Evolutionary conservation across 2,113 vertebrate genomes (phyloP), one percentile per base, ranked within the genome.

Genomic region (Corvus hawaiiensis): DNA sequence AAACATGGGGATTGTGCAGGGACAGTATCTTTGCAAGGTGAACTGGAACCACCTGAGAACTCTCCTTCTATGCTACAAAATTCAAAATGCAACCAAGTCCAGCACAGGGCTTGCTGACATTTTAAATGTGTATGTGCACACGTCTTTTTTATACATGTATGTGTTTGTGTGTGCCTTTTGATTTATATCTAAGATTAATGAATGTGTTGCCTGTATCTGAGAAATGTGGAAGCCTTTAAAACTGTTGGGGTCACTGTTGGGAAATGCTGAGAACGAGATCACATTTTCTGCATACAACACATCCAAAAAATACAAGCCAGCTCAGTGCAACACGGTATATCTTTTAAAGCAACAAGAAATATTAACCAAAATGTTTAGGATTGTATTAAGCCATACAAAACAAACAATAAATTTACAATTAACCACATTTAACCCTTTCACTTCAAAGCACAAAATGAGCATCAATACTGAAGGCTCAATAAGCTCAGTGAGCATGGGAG

Each of bases 351-450:
- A 54, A 37, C 12, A 19, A 6, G 21, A 64, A 24, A 48, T 28
- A 37, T 86, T 87, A 84, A 87, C 30, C 32, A 74, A 54, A 87
- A 56, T 54, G 9, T 27, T 78, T 75, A 39, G 30, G 16, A 59
- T 67, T 81, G 13, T 54, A 39, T 37, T 87, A n/a, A 72, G 41
- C 33, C 48, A 28, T 44, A 44, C 72, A 85, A 93, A 89, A 37
- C 54, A 79, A 95, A 49, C 23, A 69, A 8, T 44, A 68, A 33
- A 39, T 67, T 39, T 52, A 62, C 2, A 3, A 43, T 59, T 81
- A 87, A 92, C 35, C 55, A 52, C 46, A 23, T 63, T 87, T 92
- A 95, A 84, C 69, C 37, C 67, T 92, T 95, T 86, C 18, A n/a
- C 22, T 81, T 90, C 44, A 80, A 77, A 93, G 59, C 48, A 23